phyloP scores from a whole-genome alignment of 1,140 invertebrate genomes.

The Drosophila watanabei region DNA sequence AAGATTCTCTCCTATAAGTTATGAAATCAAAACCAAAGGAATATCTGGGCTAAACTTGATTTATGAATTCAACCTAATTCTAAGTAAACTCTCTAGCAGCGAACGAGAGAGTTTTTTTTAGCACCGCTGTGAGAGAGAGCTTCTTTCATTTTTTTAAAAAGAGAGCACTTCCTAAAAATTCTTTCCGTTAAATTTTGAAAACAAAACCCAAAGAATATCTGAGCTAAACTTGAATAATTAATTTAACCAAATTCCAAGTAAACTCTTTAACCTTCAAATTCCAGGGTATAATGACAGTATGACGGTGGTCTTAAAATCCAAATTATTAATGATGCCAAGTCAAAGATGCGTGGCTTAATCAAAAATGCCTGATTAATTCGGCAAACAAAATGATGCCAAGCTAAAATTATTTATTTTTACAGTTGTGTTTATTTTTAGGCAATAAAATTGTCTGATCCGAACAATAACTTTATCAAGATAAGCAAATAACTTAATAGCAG shows the following conservation, averaged over 20 bases:
- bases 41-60: too few relatives aligned
- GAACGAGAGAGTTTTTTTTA: too few relatives aligned
- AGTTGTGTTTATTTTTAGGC: background rate
- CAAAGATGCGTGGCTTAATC: constrained; percentile 39
- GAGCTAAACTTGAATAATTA: too few relatives aligned
- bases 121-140: too few relatives aligned
- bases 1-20: too few relatives aligned
- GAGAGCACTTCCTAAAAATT: too few relatives aligned
- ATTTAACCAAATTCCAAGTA: background rate
- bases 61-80: too few relatives aligned
- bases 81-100: too few relatives aligned
- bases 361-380: background rate
- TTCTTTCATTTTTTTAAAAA: too few relatives aligned
- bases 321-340: constrained; percentile 43
- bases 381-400: background rate
- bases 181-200: background rate
- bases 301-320: background rate
- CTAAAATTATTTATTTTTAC: background rate
- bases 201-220: background rate
- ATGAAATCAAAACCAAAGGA: too few relatives aligned
- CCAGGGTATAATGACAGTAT: constrained; percentile 2
- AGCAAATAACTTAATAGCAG: constrained; percentile 1
- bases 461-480: background rate
- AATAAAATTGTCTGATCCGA: background rate
- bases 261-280: background rate